A percentile compares a stretch with the other conserved stretches of the same genome.
Evolutionary conservation across 2,113 vertebrate species (phyloP).

Genomic region (Balaeniceps rex): DNA sequence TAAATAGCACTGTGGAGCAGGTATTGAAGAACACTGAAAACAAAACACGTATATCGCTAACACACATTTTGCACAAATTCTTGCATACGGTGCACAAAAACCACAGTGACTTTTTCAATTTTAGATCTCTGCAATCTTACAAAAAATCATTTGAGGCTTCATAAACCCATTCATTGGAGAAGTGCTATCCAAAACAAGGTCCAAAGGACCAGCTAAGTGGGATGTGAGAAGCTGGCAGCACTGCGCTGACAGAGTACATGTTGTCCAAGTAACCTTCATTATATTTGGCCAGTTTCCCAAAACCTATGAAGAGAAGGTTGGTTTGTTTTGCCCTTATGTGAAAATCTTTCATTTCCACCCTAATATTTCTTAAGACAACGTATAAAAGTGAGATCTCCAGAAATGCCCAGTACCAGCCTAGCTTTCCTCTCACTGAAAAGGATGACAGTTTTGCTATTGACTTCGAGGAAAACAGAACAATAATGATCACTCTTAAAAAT

Average conservation of each 20-base stretch:
- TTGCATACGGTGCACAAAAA: not conserved
- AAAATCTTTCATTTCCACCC: not conserved
- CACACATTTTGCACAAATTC: not conserved
- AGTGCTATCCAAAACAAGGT: not conserved
- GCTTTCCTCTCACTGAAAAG: not conserved
- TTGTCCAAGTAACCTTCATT: not conserved
- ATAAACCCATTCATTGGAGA: not conserved
- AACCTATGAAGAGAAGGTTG: not conserved
- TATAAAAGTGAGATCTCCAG: not conserved
- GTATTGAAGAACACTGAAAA: not conserved
- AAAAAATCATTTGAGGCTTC: not conserved
- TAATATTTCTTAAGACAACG: not conserved
- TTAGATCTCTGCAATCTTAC: not conserved
- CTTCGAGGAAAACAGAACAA: not conserved
- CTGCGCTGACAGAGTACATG: not conserved
- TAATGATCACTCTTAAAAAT: not conserved
- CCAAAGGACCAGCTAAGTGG: not conserved
- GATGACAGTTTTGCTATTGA: not conserved
- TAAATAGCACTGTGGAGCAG: not conserved
- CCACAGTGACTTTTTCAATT: not conserved
- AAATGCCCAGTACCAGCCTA: not conserved
- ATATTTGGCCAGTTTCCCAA: not conserved
- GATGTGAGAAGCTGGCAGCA: not conserved
- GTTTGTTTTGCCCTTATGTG: not conserved
- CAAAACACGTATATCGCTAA: fast-evolving